Evolutionary conservation across 2,888 invertebrate genomes (phyloP).

Genomic region (Netelia virgata): DNA sequence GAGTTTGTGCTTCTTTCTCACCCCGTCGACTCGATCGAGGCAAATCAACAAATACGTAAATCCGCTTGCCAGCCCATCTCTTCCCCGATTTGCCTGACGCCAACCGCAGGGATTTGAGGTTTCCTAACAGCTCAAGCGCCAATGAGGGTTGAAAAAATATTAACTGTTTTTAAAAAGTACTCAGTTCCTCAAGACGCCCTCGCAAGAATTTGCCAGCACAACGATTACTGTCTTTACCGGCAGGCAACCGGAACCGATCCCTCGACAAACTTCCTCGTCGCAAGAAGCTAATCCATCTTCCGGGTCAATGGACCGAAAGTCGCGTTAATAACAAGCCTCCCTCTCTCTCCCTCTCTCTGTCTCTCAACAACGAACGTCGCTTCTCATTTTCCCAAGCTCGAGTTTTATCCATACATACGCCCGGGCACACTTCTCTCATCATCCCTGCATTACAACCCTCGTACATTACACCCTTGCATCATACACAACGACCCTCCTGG

Average conservation of each 20-base stretch:
- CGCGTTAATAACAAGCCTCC: slow-evolving; percentile 68
- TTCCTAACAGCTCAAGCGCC: too few relatives aligned
- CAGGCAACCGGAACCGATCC: slow-evolving; percentile 24
- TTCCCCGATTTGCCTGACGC: too few relatives aligned
- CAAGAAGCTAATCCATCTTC: slow-evolving; percentile 68
- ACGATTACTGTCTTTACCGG: slow-evolving; percentile 24
- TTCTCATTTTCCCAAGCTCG: slow-evolving; percentile 13
- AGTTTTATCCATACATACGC: slow-evolving; percentile 44
- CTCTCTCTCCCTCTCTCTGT: slow-evolving; percentile 3
- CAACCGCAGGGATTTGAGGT: too few relatives aligned
- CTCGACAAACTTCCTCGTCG: slow-evolving; percentile 58
- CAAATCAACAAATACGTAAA: background rate
- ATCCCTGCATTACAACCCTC: background rate
- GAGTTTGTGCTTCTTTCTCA: too few relatives aligned
- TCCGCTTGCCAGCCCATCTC: too few relatives aligned
- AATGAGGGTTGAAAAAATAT: too few relatives aligned
- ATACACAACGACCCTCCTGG: background rate
- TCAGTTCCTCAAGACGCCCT: too few relatives aligned
- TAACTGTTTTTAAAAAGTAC: too few relatives aligned
- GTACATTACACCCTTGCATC: slow-evolving; percentile 4
- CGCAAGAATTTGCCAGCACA: background rate
- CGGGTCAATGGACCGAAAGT: slow-evolving; percentile 67
- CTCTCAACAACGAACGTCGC: slow-evolving; percentile 25
- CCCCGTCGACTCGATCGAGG: background rate
- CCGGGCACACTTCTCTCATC: background rate